Evolutionary conservation across 2,113 vertebrate species (phyloP).

Genomic region (Zosterops lateralis): DNA sequence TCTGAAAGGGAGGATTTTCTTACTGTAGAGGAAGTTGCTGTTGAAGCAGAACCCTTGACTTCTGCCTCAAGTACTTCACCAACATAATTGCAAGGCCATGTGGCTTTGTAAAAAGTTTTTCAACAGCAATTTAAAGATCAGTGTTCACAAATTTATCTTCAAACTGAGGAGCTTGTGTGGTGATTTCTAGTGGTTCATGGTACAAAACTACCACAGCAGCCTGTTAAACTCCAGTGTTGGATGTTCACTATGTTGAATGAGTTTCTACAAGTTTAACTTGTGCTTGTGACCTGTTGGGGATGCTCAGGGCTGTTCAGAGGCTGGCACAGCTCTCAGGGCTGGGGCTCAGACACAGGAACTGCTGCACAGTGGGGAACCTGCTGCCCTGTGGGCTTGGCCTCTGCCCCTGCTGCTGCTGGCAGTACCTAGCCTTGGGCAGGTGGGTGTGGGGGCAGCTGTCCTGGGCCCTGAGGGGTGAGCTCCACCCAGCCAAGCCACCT

Average conservation of each 20-base stretch:
- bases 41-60: background rate
- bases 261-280: background rate
- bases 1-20: fast-evolving
- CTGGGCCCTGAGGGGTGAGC: fast-evolving
- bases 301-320: background rate
- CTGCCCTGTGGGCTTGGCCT: fast-evolving
- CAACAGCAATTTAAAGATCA: background rate
- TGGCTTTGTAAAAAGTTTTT: background rate
- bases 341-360: background rate
- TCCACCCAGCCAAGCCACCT: fast-evolving
- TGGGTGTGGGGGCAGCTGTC: fast-evolving
- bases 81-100: fast-evolving
- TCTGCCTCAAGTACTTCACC: background rate
- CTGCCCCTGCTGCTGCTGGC: fast-evolving
- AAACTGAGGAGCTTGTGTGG: background rate
- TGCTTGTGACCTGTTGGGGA: background rate
- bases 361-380: background rate
- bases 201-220: background rate
- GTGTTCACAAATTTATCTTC: background rate
- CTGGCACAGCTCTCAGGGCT: fast-evolving
- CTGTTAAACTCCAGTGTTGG: background rate
- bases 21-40: background rate
- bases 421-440: fast-evolving
- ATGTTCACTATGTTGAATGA: background rate
- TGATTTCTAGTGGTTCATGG: background rate